A percentile compares a stretch with the other conserved stretches of the same genome.
phyloP scores from a whole-genome alignment of 2,797 vertebrate genomes.

The Anolis apletophallus region DNA sequence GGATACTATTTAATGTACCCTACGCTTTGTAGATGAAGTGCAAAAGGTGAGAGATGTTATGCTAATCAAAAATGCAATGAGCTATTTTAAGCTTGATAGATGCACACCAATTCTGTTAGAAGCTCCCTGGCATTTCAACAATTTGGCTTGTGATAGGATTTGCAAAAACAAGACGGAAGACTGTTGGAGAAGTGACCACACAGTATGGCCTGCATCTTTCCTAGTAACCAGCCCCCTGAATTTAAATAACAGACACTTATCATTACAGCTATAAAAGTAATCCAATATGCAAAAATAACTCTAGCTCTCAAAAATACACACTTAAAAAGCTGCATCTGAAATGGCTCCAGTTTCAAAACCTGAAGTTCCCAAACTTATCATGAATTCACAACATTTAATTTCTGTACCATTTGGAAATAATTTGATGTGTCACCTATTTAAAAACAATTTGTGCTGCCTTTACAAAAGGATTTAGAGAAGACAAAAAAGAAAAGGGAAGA shows the following conservation, averaged over 20 bases:
- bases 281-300: not conserved
- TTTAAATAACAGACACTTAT: not conserved
- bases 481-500: not conserved
- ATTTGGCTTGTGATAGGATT: not conserved
- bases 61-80: not conserved
- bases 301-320: not conserved
- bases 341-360: not conserved
- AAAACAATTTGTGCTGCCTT: not conserved
- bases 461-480: not conserved
- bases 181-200: not conserved
- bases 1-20: not conserved
- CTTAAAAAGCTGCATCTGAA: not conserved
- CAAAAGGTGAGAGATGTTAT: not conserved
- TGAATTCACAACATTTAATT: not conserved
- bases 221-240: not conserved
- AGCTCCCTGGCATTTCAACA: not conserved
- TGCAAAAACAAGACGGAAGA: not conserved
- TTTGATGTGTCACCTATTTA: not conserved
- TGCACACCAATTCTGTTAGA: not conserved
- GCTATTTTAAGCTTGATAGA: not conserved
- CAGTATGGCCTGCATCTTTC: not conserved
- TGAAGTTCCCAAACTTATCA: not conserved
- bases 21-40: not conserved
- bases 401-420: not conserved
- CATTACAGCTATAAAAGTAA: not conserved